Evolutionary conservation across 2,113 vertebrate genomes (phyloP).

Genomic region (Poeciliopsis occidentalis): DNA sequence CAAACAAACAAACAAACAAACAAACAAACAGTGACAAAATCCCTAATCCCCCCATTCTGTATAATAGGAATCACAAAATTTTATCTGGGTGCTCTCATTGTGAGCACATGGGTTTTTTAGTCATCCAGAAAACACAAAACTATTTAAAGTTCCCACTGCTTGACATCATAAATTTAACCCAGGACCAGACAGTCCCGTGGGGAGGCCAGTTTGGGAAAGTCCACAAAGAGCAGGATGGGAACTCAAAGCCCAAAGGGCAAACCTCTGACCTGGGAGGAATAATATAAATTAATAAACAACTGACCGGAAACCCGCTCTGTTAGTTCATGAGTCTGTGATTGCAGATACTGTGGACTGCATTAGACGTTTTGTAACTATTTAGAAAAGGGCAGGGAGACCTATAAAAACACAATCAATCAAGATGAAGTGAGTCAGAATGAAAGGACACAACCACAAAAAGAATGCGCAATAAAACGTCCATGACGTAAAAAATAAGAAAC

Average conservation of each 20-base stretch:
- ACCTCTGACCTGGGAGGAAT: constrained; percentile 65
- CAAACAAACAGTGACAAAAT: constrained; percentile 38
- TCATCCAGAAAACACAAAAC: constrained; percentile 56
- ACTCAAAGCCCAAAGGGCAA: constrained; percentile 37
- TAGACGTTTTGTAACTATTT: constrained; percentile 12
- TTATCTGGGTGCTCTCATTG: neutral
- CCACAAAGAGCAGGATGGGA: constrained; percentile 66
- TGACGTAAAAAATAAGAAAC: no score
- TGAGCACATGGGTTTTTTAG: constrained; percentile 40
- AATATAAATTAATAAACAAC: constrained; percentile 69
- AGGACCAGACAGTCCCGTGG: constrained; percentile 49
- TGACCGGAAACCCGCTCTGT: constrained; percentile 45
- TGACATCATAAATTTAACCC: constrained; percentile 67
- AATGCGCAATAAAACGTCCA: neutral
- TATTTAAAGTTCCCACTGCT: constrained; percentile 55
- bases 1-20: neutral
- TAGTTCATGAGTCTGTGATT: constrained; percentile 48
- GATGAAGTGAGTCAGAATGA: neutral
- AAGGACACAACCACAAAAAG: neutral
- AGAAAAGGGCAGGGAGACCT: neutral
- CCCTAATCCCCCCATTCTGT: constrained; percentile 6
- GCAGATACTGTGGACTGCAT: constrained; percentile 10
- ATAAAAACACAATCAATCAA: constrained; percentile 2
- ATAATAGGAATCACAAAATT: constrained; percentile 6
- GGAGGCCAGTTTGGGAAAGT: constrained; percentile 50